Evolutionary conservation across 2,797 vertebrate genomes (phyloP).

Genomic region (Trachops cirrhosus): DNA sequence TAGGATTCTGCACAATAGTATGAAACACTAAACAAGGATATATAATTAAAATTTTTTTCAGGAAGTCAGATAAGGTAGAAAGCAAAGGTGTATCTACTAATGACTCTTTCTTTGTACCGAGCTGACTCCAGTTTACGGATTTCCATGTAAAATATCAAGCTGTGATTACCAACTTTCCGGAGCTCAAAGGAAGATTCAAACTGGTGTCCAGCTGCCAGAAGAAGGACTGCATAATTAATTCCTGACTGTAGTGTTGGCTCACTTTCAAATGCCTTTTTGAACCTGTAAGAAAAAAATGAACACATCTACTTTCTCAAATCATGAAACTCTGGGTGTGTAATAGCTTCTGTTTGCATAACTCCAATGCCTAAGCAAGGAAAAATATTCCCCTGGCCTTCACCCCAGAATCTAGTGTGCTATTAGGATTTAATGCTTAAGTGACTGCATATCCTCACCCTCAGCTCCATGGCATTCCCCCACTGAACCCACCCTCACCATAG

Average conservation of each 20-base stretch:
- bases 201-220: conserved; percentile 95
- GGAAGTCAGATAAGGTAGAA: conserved; percentile 25
- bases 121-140: conserved; percentile 23
- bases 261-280: conserved; percentile 96
- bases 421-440: conserved; percentile 69
- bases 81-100: not conserved
- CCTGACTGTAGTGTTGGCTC: conserved; percentile 98
- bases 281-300: conserved; percentile 86
- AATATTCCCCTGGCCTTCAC: conserved; percentile 75
- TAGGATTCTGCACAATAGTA: not conserved
- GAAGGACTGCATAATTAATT: conserved; percentile 97
- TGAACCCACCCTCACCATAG: not conserved
- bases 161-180: conserved; percentile 96
- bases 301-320: conserved; percentile 77
- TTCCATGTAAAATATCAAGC: conserved; percentile 70
- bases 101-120: not conserved
- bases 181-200: conserved; percentile 98
- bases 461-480: not conserved
- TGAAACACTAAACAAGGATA: not conserved
- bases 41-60: not conserved
- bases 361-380: conserved; percentile 70
- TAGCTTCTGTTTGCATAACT: conserved; percentile 79
- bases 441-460: conserved; percentile 48
- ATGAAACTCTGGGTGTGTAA: conserved; percentile 66
- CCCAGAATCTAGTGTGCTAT: conserved; percentile 72